These are phyloP conservation scores for Typhlichthys eigenmanni DNA, from an alignment of 2,797 vertebrate species.

Conservation along the genomic window DNA sequence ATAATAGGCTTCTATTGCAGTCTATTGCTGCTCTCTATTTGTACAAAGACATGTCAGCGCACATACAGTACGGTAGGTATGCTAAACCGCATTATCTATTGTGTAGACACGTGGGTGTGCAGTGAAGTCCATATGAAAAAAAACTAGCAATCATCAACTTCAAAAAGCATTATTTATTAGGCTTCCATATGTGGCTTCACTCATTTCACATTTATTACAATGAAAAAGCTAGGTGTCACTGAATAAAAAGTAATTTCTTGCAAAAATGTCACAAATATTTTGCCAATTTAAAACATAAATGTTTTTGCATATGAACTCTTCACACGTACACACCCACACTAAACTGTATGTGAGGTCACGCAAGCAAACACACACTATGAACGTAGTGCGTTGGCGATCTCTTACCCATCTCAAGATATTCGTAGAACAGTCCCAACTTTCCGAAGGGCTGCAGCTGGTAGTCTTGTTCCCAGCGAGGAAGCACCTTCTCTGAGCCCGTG, in stretches of 20 bases:
- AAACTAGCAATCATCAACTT: too few relatives aligned
- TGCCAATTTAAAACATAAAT: too few relatives aligned
- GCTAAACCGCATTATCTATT: background rate
- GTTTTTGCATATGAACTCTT: too few relatives aligned
- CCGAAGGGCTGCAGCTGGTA: slow-evolving; percentile 84
- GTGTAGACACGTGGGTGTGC: too few relatives aligned
- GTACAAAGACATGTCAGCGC: background rate
- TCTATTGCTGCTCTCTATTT: background rate
- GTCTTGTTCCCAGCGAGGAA: slow-evolving; percentile 93
- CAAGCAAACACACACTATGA: slow-evolving; percentile 2
- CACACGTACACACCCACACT: background rate
- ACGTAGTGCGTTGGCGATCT: background rate
- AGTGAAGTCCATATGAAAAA: too few relatives aligned
- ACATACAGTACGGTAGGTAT: background rate
- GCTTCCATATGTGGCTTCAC: too few relatives aligned
- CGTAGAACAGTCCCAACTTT: slow-evolving; percentile 90
- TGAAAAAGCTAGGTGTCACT: too few relatives aligned
- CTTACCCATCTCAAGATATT: slow-evolving; percentile 97
- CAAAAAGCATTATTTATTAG: too few relatives aligned
- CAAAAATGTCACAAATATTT: background rate
- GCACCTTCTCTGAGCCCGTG: slow-evolving; percentile 69
- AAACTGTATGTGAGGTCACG: background rate
- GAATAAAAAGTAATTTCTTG: too few relatives aligned
- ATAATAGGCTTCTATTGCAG: too few relatives aligned
- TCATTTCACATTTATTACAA: too few relatives aligned